These are phyloP conservation scores for Discoglossus pictus DNA, from an alignment of 2,797 vertebrate genomes.

Conservation along the genomic window DNA sequence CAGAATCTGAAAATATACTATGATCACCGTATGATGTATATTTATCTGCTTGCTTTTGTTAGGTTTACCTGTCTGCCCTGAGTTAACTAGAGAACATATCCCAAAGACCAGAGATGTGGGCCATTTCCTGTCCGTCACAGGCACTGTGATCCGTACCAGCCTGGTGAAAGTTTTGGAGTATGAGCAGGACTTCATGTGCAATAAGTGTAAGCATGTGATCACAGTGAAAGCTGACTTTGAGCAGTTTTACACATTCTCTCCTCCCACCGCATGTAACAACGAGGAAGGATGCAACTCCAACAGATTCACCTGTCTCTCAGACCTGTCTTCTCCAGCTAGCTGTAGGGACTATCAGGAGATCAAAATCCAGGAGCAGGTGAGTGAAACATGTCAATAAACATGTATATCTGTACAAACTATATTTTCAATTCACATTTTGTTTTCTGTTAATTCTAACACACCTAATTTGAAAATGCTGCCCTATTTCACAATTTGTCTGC, in stretches of 20 bases:
- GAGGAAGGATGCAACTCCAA: slow-evolving; percentile 79
- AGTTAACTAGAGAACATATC: slow-evolving; percentile 91
- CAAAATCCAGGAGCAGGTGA: slow-evolving; percentile 95
- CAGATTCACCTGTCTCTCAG: slow-evolving; percentile 86
- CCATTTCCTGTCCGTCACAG: slow-evolving; percentile 91
- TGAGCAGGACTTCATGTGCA: slow-evolving; percentile 88
- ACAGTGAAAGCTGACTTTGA: slow-evolving; percentile 82
- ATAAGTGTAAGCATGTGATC: slow-evolving; percentile 86
- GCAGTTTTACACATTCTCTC: slow-evolving; percentile 80
- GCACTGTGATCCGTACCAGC: slow-evolving; percentile 90
- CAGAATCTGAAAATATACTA: no score
- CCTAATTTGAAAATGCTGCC: no score
- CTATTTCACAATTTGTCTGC: slow-evolving; percentile 46
- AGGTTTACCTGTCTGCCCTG: slow-evolving; percentile 94
- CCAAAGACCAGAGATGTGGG: slow-evolving; percentile 88
- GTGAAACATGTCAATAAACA: not conserved
- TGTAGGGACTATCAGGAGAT: slow-evolving; percentile 96
- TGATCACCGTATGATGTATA: no score
- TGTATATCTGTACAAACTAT: no score
- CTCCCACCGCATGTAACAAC: slow-evolving; percentile 75
- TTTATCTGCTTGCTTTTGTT: no score
- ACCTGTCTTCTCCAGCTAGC: slow-evolving; percentile 69
- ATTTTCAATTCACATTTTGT: no score
- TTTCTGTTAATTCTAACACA: no score
- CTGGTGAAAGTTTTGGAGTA: slow-evolving; percentile 89